Conservation (phyloP, 1,140 invertebrate genomes). For the Microplitis demolitor region DNA sequence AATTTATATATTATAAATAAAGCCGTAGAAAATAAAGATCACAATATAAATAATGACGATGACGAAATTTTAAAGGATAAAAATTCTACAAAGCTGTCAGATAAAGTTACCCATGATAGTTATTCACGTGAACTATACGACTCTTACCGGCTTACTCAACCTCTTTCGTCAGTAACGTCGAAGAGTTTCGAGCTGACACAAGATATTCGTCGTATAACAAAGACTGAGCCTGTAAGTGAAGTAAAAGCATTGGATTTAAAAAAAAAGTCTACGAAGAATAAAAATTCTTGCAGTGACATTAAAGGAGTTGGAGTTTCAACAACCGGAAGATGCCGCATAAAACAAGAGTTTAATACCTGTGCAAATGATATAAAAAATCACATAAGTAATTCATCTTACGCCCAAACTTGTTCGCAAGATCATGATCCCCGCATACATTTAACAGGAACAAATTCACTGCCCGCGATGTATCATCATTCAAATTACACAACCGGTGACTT, state of each 20-base stretch:
- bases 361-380: slow-evolving; percentile 25
- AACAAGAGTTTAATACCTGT: slow-evolving; percentile 43
- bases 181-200: background rate
- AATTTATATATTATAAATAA: slow-evolving; percentile 60
- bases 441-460: slow-evolving; percentile 31
- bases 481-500: slow-evolving; percentile 43
- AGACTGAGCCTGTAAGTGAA: background rate
- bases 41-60: slow-evolving; percentile 41
- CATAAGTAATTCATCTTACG: slow-evolving; percentile 33
- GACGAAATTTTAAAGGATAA: slow-evolving; percentile 7
- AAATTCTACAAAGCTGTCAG: background rate
- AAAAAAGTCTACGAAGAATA: background rate
- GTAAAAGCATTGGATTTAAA: slow-evolving; percentile 6
- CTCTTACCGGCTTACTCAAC: slow-evolving; percentile 2
- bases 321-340: slow-evolving; percentile 40
- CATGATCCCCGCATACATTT: slow-evolving; percentile 41
- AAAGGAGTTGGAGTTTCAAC: slow-evolving; percentile 25
- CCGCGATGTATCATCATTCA: slow-evolving; percentile 35
- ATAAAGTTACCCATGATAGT: slow-evolving; percentile 2
- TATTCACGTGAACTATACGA: slow-evolving; percentile 20
- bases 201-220: background rate
- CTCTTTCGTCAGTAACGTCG: background rate
- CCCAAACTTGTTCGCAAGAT: slow-evolving; percentile 40
- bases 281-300: slow-evolving; percentile 19
- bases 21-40: slow-evolving; percentile 47